Evolutionary conservation across 2,888 invertebrate genomes (phyloP).

Genomic region (Synergus itoensis): DNA sequence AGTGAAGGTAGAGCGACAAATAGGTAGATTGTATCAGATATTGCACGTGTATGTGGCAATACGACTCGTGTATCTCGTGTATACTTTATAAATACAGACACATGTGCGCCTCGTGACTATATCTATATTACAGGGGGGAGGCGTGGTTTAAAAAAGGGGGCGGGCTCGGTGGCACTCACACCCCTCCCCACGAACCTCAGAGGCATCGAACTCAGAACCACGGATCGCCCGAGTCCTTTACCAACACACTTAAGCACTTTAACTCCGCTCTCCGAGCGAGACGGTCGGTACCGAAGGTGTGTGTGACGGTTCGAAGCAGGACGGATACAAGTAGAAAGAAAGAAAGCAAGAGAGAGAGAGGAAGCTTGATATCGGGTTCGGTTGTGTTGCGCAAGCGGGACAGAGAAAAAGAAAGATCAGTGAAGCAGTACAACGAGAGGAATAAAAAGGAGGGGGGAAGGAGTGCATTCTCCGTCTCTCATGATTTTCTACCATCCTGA

Average conservation of each 20-base stretch:
- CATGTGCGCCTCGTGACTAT: conserved; percentile 45
- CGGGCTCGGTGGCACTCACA: conserved; percentile 69
- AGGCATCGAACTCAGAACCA: conserved; percentile 75
- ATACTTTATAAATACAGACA: conserved; percentile 19
- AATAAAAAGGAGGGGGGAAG: conserved; percentile 42
- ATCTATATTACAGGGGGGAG: conserved; percentile 68
- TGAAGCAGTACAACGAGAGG: conserved; percentile 9
- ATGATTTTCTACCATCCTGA: conserved; percentile 40
- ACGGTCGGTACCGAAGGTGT: conserved; percentile 44
- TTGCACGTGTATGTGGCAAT: conserved; percentile 8
- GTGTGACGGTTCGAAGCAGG: conserved; percentile 25
- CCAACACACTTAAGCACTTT: conserved; percentile 61
- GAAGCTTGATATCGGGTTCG: conserved; percentile 28
- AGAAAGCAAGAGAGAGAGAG: conserved; percentile 29
- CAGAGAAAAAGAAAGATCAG: conserved; percentile 42
- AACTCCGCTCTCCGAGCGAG: conserved; percentile 51
- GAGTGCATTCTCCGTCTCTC: conserved; percentile 40
- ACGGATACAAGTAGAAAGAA: conserved; percentile 15
- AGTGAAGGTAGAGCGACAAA: conserved; percentile 60
- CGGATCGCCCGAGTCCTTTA: conserved; percentile 70
- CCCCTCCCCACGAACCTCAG: conserved; percentile 64
- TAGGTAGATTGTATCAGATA: conserved; percentile 59
- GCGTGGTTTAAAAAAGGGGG: conserved; percentile 77
- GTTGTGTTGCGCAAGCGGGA: conserved; percentile 39
- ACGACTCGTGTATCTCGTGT: not conserved